These are phyloP conservation scores for Thecophora atra DNA, from an alignment of 2,888 invertebrate species.

Conservation along the genomic window DNA sequence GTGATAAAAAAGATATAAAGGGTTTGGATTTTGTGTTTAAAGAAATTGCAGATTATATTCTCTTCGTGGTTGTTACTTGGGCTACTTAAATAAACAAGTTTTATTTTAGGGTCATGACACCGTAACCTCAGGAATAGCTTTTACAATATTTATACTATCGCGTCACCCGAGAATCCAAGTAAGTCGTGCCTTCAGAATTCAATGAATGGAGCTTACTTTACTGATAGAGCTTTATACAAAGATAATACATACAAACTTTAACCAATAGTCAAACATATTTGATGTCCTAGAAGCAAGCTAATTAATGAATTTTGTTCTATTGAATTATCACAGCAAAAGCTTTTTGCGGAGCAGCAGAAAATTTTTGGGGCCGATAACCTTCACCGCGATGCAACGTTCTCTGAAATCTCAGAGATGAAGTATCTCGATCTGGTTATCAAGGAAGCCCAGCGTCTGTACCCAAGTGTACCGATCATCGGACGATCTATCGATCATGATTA, in stretches of 20 bases:
- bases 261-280: too few relatives aligned
- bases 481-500: slow-evolving; percentile 54
- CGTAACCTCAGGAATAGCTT: slow-evolving; percentile 70
- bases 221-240: too few relatives aligned
- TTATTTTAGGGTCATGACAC: slow-evolving; percentile 70
- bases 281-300: slow-evolving; percentile 29
- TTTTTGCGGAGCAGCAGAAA: slow-evolving; percentile 67
- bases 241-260: too few relatives aligned
- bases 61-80: too few relatives aligned
- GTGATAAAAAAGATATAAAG: background rate
- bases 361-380: slow-evolving; percentile 61
- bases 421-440: slow-evolving; percentile 62
- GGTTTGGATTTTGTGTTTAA: background rate
- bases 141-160: slow-evolving; percentile 68
- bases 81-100: too few relatives aligned
- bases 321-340: slow-evolving; percentile 63
- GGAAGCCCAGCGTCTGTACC: slow-evolving; percentile 59
- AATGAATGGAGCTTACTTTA: too few relatives aligned
- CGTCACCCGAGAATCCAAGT: slow-evolving; percentile 68
- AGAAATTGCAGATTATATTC: background rate
- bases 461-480: slow-evolving; percentile 60
- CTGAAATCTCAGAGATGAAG: slow-evolving; percentile 60
- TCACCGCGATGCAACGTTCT: slow-evolving; percentile 54
- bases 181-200: too few relatives aligned
- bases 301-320: background rate